Base-by-base conservation (phyloP, 2,888 invertebrate species). In the Lathronympha strigana region DNA sequence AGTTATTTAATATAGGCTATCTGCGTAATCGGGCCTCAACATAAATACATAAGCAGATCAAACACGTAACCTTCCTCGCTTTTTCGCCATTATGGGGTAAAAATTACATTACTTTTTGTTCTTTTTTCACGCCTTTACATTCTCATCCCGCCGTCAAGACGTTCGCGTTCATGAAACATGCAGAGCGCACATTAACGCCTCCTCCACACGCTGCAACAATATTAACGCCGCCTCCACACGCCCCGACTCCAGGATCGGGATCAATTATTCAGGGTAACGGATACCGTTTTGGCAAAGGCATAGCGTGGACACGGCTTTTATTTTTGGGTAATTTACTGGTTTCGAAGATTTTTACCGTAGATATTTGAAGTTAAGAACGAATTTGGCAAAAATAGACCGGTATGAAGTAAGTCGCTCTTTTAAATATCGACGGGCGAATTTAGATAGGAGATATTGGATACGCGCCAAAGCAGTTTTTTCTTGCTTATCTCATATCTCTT, bases 161-260 rank as follows among this genome's bases (percentile, higher is more conserved):
- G 28, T 21, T 40, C 55, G 43, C 3, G 28, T 21, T 40, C 55
- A 45, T 57, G 9, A 45, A 57, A 45, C 4, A 57, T 57, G 43
- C n/a, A 57, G 2, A 8, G 15, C 3, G 6, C 21, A 54, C 11
- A 54, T 54, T 54, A 54, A 54, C 53, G 38, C 53, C 23, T 36
- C 23, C 36, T 38, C 53, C 15, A 53, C 51, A 53, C 31, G 31
- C 9, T 33, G 33, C 4, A 28, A 19, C 1, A 31, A 57, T 28
- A 57, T 57, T 31, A 57, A 57, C 57, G 57, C 57, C 31, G 31
- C 31, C 19, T 45, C 57, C 19, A 55, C 55, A 55, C 38, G 15
- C 17, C n/a, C 57, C 31, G 25, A 31, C 43, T 31, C 43, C n/a
- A 19, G 28, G 15, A 9, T 1, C n/a, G n/a, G 4, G 0, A 21